Conservation (phyloP, 1,140 invertebrate species). For the Cherax quadricarinatus region DNA sequence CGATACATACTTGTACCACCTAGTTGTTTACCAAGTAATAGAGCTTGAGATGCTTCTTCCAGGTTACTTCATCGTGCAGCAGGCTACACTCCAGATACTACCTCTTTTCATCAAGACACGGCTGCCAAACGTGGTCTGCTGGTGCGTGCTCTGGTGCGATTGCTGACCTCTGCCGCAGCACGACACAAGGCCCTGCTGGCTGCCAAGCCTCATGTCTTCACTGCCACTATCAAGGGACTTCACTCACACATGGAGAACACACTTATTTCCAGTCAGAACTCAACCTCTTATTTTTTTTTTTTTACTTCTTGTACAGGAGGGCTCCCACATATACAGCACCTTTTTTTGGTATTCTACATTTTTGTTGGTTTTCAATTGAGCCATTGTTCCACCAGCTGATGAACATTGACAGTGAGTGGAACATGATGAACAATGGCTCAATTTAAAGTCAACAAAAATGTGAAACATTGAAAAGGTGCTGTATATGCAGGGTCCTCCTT, state of each 20-base stretch:
- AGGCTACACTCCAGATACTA: conserved; percentile 79
- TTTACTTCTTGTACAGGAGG: too few species aligned
- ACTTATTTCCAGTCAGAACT: conserved; percentile 79
- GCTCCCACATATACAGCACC: too few species aligned
- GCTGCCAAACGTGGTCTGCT: conserved; percentile 80
- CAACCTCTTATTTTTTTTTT: not conserved
- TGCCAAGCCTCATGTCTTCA: conserved; percentile 79
- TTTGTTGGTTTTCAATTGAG: too few species aligned
- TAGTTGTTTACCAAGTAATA: too few species aligned
- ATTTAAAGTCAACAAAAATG: too few species aligned
- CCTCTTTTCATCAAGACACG: conserved; percentile 65
- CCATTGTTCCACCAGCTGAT: too few species aligned
- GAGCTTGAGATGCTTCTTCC: not conserved
- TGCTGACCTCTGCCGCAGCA: conserved; percentile 81
- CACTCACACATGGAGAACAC: conserved; percentile 81
- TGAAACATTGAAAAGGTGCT: too few species aligned
- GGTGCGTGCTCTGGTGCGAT: conserved; percentile 80
- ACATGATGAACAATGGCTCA: too few species aligned
- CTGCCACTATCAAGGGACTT: conserved; percentile 79
- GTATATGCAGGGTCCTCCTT: too few species aligned
- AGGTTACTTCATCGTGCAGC: conserved; percentile 82
- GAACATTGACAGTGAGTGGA: too few species aligned
- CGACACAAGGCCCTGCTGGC: conserved; percentile 79
- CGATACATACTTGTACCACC: too few species aligned
- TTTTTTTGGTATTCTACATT: too few species aligned